Evolutionary conservation across 2,888 invertebrate genomes (phyloP).

Genomic region (Epinotia brunnichana): DNA sequence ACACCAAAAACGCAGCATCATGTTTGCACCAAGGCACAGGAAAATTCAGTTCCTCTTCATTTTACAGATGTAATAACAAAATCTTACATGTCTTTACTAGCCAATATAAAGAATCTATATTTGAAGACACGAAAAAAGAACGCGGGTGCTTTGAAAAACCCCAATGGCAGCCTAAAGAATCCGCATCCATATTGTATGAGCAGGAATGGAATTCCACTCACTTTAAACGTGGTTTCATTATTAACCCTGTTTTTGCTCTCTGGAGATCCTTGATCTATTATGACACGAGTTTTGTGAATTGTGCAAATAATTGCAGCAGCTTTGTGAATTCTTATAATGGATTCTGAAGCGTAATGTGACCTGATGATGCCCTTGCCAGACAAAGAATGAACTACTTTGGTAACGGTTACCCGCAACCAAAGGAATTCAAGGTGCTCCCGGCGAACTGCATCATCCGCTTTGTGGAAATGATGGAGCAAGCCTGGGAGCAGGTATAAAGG

Average conservation of each 20-base stretch:
- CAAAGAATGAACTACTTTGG: too few species aligned
- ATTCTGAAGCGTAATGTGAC: too few species aligned
- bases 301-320: neutral
- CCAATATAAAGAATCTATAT: neutral
- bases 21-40: too few species aligned
- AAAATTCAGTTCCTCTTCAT: neutral
- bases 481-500: too few species aligned
- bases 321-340: too few species aligned
- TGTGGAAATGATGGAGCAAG: too few species aligned
- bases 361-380: too few species aligned
- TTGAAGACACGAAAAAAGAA: too few species aligned
- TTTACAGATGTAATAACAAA: neutral
- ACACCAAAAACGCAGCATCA: too few species aligned
- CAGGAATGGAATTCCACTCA: conserved; percentile 19
- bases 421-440: too few species aligned
- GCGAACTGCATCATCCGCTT: too few species aligned
- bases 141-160: neutral
- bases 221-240: conserved; percentile 13
- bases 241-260: neutral
- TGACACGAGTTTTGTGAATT: neutral
- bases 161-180: conserved; percentile 4
- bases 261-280: conserved; percentile 3
- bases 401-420: too few species aligned
- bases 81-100: neutral
- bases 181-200: conserved; percentile 22